Evolutionary conservation across 2,113 vertebrate genomes (phyloP).

Genomic region (Eptesicus fuscus): DNA sequence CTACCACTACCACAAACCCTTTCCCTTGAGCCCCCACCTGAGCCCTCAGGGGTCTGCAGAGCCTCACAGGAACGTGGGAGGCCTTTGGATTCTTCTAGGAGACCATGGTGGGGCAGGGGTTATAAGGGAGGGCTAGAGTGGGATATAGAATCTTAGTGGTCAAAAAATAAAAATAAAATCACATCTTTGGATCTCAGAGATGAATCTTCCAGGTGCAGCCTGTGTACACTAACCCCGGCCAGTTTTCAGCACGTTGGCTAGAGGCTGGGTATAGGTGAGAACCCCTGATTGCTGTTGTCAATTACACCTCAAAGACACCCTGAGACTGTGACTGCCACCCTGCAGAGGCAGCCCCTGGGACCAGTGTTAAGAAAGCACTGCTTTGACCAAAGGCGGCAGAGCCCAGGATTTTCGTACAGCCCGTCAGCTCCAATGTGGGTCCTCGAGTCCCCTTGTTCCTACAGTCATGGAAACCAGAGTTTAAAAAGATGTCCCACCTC

Average conservation of each 20-base stretch:
- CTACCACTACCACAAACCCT: neutral
- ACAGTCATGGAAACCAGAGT: neutral
- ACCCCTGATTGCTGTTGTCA: neutral
- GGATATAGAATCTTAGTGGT: accelerated
- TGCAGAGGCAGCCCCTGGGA: neutral
- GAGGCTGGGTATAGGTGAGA: neutral
- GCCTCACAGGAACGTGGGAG: neutral
- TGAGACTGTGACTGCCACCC: neutral
- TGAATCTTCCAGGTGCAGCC: neutral
- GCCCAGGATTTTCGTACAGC: neutral
- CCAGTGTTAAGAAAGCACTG: neutral
- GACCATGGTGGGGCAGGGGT: neutral
- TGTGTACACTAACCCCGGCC: neutral
- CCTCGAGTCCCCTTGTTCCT: neutral
- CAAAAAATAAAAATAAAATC: neutral
- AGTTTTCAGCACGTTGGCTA: neutral
- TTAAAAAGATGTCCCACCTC: neutral
- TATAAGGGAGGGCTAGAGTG: neutral
- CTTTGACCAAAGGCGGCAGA: neutral
- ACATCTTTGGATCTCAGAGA: neutral
- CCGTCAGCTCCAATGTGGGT: neutral
- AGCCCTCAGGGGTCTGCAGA: neutral
- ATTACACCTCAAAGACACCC: neutral
- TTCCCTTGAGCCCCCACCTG: neutral
- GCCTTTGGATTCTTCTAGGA: neutral